Conservation (phyloP, 2,113 vertebrate species). For the Hippopotamus amphibius region DNA sequence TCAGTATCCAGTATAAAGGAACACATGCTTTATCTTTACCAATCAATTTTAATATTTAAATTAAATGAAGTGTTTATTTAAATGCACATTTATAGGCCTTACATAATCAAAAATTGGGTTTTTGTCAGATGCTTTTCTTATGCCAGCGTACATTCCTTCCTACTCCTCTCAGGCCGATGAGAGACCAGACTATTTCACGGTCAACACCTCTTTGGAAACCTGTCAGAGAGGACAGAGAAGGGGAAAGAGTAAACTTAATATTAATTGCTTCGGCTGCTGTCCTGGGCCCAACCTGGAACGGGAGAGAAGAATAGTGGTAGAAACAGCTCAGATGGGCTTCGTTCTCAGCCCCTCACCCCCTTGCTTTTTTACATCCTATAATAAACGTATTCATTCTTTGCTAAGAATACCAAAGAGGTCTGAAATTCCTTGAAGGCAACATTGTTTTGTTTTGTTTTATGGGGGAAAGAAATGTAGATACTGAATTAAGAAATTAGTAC, state of each 20-base stretch:
- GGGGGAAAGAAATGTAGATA: not conserved
- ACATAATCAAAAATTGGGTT: not conserved
- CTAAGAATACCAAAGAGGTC: not conserved
- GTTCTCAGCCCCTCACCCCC: not conserved
- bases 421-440: not conserved
- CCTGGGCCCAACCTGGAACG: not conserved
- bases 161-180: not conserved
- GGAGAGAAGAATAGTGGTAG: not conserved
- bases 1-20: not conserved
- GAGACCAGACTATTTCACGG: not conserved
- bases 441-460: not conserved
- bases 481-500: not conserved
- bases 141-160: not conserved
- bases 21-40: not conserved
- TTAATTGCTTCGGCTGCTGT: not conserved
- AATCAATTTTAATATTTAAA: slow-evolving; percentile 51
- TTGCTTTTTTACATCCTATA: not conserved
- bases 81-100: not conserved
- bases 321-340: not conserved
- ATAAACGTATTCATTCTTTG: not conserved
- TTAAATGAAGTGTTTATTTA: slow-evolving; percentile 49
- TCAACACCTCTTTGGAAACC: not conserved
- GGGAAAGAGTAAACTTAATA: not conserved
- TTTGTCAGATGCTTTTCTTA: slow-evolving; percentile 29
- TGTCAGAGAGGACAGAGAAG: slow-evolving; percentile 4